Evolutionary conservation across 2,113 vertebrate species (phyloP), one percentile per base, ranked within the genome.

Genomic region (Regulus satrapa): DNA sequence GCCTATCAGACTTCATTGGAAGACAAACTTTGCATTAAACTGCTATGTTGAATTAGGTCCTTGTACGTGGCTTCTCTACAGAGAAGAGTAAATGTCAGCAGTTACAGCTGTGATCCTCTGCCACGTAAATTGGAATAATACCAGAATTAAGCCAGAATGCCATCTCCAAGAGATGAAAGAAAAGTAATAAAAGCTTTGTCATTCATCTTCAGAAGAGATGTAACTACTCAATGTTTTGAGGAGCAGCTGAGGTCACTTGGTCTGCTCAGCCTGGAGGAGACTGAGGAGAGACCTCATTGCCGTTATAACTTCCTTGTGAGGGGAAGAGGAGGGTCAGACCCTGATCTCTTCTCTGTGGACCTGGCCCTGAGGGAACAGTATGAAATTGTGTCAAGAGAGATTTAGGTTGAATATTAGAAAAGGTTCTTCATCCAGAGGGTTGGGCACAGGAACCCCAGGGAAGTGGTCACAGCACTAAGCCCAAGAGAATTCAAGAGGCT

Each of bases 61-160:
- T 87, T 91, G n/a, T 68, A 29, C 0, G 12, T 79, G 89, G 36
- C 28, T 64, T 83, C n/a, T 49, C 45, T 77, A 45, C 12, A 6
- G 49, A 89, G 51, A 89, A 83, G 41, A 89, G 55, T 46, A 89
- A 95, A 95, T 78, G 38, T 89, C 78, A 93, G 72, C 72, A 89
- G 51, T 69, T 81, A 73, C 23, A 77, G 77, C 81, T 72, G 52
- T 18, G 61, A 78, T 93, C 87, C 36, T 78, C 61, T 87, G n/a
- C 41, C 62, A 61, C 0, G 0, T 64, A 61, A 72, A 68, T 34
- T 41, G 36, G 29, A 85, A 63, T 48, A 40, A 85, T 59, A 75
- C 40, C 69, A 40, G 56, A 85, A 82, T 72, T 68, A 64, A 72
- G 61, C 25, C 38, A 89, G 66, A 88, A 71, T 48, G 66, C 45